Percentiles rank a stretch among this genome's conserved stretches.
These are phyloP conservation scores for Linyphia triangularis DNA, from an alignment of 2,888 invertebrate genomes.

Conservation along the genomic window DNA sequence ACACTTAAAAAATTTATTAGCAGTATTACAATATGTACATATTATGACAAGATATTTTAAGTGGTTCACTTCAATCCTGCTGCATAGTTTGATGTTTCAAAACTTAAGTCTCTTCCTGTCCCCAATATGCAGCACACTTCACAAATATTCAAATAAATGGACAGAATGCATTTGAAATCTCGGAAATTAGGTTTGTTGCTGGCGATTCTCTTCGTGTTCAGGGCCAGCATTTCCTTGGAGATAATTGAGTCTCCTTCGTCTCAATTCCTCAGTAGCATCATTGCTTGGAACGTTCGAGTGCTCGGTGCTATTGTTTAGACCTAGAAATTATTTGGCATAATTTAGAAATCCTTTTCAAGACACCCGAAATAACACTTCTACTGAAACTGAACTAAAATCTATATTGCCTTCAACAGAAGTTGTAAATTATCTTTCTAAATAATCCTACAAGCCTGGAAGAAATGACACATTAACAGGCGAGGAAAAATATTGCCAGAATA, in stretches of 20 bases:
- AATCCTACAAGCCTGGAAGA: no score
- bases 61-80: constrained; percentile 54
- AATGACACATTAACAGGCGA: no score
- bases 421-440: no score
- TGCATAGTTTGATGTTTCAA: constrained; percentile 16
- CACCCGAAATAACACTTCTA: no score
- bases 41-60: constrained; percentile 71
- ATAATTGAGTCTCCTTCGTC: constrained; percentile 54
- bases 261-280: constrained; percentile 51
- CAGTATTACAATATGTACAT: constrained; percentile 73
- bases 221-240: constrained; percentile 28
- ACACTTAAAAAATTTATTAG: constrained; percentile 71
- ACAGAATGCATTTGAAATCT: constrained; percentile 63
- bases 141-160: constrained; percentile 64
- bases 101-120: constrained; percentile 15
- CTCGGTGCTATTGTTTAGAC: constrained; percentile 37
- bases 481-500: no score
- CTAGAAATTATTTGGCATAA: no score
- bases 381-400: no score
- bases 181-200: constrained; percentile 22
- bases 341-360: no score
- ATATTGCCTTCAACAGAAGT: no score
- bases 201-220: constrained; percentile 20
- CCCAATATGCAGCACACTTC: constrained; percentile 46
- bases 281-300: constrained; percentile 3